Base-by-base conservation (phyloP, 1,140 invertebrate species). In the Drosophila quadrilineata region DNA sequence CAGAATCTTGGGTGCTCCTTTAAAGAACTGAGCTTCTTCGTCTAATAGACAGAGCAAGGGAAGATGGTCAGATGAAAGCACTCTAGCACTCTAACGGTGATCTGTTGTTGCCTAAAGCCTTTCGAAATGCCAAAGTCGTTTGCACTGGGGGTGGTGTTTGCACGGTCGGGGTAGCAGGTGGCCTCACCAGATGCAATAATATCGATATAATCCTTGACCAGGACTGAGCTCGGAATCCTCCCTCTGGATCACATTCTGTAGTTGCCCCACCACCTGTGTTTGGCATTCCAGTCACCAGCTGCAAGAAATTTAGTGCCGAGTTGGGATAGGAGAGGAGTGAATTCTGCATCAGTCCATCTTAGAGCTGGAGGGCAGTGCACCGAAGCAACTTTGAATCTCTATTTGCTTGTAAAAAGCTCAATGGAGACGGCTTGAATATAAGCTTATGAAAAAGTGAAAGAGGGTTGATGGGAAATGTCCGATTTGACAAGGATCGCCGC, bases 351-450 rank as follows among this genome's bases (percentile, higher is more conserved):
- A 9, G 35, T 19, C 16, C 35, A 38, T 3, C 5, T 12, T 4
- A 16, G 12, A 6, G 33, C n/a, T 14, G 14, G 35, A 38, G 14
- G 31, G 10, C 35, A 38, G 35, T 80, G 80, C 33, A 72, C 86
- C 12, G 88, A 89, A 53, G 3, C 35, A 41, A 41, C 6, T n/a
- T 41, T 41, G 8, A 41, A 22, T 17, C 17, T 41, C 22, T 19
- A 8, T 41, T 19, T 41, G 38, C 6, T 36, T 17, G 14, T 5
- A 6, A 6, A 5, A 3, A 36, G 14, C 14, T 36, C 10, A 17
- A 36, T 36, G 14, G 16, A 2, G 10, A 10, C 35, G 10, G 14
- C 35, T 5, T 36, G 14, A 6, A 36, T 12, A 6, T 36, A 6
- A 16, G 3, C 14, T 36, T 36, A 2, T 5, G n/a, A 12, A 0